Percentiles rank a stretch among this genome's conserved stretches.
These are phyloP conservation scores for Nothura maculosa DNA, from an alignment of 2,797 vertebrate species.

Conservation along the genomic window DNA sequence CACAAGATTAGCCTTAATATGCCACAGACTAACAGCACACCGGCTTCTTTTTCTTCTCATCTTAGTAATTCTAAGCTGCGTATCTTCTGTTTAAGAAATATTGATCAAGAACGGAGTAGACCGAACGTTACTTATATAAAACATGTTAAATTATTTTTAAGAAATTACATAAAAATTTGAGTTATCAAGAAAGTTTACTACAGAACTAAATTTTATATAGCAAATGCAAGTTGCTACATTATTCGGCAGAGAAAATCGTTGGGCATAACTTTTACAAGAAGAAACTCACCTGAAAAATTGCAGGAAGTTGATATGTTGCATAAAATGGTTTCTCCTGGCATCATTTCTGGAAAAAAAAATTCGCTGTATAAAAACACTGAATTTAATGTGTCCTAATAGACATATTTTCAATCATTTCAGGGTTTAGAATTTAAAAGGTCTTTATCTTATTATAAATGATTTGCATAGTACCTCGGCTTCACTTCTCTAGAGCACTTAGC, in stretches of 20 bases:
- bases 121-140: background rate
- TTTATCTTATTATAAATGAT: background rate
- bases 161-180: background rate
- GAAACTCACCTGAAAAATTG: conserved; percentile 78
- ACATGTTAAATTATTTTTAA: background rate
- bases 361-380: background rate
- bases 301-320: conserved; percentile 77
- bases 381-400: background rate
- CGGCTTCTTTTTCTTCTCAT: background rate
- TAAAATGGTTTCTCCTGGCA: conserved; percentile 64
- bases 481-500: background rate
- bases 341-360: conserved; percentile 21
- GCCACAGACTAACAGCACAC: background rate
- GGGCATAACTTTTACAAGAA: background rate
- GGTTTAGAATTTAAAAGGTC: background rate
- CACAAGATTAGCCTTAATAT: background rate
- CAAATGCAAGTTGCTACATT: background rate
- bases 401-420: background rate
- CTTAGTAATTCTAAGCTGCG: background rate
- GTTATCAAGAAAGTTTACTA: background rate
- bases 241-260: background rate
- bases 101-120: background rate
- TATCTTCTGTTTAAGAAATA: background rate
- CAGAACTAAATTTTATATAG: background rate
- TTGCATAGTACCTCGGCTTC: background rate